These are phyloP conservation scores for Labia minor DNA, from an alignment of 2,888 invertebrate species.

Conservation along the genomic window DNA sequence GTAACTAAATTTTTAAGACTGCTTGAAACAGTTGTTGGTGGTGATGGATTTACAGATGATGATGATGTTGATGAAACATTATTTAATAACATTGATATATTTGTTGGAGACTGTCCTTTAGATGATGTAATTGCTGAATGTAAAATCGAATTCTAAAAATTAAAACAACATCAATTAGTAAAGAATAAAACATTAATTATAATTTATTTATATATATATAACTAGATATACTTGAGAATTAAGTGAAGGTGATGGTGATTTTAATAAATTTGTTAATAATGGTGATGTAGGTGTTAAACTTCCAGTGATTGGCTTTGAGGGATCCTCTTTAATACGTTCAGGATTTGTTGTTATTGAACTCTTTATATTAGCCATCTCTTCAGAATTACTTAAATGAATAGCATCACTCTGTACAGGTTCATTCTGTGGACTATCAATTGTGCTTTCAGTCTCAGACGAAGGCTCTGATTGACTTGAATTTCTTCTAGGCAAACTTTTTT, in stretches of 20 bases:
- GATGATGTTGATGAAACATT: conserved; percentile 28
- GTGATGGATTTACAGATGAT: conserved; percentile 18
- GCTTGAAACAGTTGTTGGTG: conserved; percentile 35
- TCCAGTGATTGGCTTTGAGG: conserved; percentile 17
- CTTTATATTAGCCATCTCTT: conserved; percentile 28
- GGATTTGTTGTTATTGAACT: conserved; percentile 9
- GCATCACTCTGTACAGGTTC: conserved; percentile 26
- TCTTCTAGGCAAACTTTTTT: conserved; percentile 20
- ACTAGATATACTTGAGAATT: conserved; percentile 35
- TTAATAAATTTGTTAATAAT: conserved; percentile 68
- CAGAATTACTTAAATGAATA: conserved; percentile 32
- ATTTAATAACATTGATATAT: conserved; percentile 45
- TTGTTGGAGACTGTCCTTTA: conserved; percentile 38
- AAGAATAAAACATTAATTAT: too few species aligned
- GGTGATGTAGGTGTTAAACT: conserved; percentile 42
- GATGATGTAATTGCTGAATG: conserved; percentile 33
- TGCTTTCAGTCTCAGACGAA: conserved; percentile 27
- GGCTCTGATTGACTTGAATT: conserved; percentile 27
- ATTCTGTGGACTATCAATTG: conserved; percentile 26
- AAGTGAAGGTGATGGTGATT: conserved; percentile 50
- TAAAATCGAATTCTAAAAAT: conserved; percentile 24
- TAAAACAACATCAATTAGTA: conserved; percentile 29
- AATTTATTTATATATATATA: too few species aligned
- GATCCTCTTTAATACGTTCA: conserved; percentile 18
- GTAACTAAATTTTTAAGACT: conserved; percentile 44